phyloP scores from a whole-genome alignment of 2,888 invertebrate genomes.

The Aspidapion aeneum region DNA sequence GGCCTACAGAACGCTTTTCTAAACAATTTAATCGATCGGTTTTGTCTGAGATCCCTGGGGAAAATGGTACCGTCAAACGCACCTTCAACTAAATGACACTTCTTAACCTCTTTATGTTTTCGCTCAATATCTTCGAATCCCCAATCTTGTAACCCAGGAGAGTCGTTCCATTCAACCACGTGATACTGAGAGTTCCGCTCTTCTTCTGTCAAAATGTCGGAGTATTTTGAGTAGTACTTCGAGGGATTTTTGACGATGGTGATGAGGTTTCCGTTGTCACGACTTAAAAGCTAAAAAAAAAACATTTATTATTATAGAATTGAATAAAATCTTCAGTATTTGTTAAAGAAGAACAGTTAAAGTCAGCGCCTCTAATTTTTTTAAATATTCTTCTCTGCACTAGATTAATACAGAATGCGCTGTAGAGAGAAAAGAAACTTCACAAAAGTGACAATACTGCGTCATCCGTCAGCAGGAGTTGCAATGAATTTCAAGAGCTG shows the following conservation, averaged over 20 bases:
- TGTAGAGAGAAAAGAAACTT: no score
- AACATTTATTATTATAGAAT: constrained; percentile 4
- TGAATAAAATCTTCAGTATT: no score
- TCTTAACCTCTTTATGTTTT: constrained; percentile 47
- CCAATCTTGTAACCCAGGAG: constrained; percentile 65
- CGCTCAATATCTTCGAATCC: constrained; percentile 50
- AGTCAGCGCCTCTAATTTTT: no score
- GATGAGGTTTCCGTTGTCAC: constrained; percentile 59
- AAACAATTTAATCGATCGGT: constrained; percentile 59
- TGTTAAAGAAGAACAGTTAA: no score
- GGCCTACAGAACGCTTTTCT: constrained; percentile 75
- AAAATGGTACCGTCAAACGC: constrained; percentile 70
- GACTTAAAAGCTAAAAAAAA: constrained; percentile 51
- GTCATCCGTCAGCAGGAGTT: no score
- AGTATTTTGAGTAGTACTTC: constrained; percentile 26
- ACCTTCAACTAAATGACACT: constrained; percentile 66
- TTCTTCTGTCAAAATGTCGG: constrained; percentile 32
- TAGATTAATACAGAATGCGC: no score
- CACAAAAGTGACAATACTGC: no score
- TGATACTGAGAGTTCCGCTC: constrained; percentile 49
- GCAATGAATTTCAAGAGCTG: no score
- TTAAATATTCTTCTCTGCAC: no score
- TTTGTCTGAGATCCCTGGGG: constrained; percentile 56
- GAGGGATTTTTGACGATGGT: constrained; percentile 51
- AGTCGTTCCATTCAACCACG: constrained; percentile 61